These are phyloP conservation scores for Lasius fuliginosus DNA, from an alignment of 2,888 invertebrate genomes.

Conservation along the genomic window DNA sequence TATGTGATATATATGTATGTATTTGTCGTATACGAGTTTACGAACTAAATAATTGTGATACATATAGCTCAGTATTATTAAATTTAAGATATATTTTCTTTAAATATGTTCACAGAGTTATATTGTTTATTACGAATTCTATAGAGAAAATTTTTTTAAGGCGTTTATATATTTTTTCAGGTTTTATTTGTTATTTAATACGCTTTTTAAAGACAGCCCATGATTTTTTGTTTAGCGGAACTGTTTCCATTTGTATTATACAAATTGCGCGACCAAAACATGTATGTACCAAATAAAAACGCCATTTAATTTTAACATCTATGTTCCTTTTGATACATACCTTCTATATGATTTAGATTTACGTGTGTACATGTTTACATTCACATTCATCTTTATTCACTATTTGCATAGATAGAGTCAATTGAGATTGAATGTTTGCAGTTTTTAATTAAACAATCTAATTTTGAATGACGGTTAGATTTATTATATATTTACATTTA, in stretches of 20 bases:
- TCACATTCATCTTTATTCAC: not conserved
- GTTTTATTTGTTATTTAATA: not conserved
- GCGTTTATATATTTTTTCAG: not conserved
- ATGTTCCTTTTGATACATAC: not conserved
- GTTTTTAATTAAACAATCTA: not conserved
- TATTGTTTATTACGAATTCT: not conserved
- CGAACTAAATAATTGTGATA: conserved; percentile 1
- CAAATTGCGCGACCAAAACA: not conserved
- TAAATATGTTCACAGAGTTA: not conserved
- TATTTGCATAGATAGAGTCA: not conserved
- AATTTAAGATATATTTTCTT: not conserved
- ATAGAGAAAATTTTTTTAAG: not conserved
- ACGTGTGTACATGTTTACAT: not conserved
- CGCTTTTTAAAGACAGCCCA: too few relatives aligned
- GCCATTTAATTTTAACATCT: conserved; percentile 19
- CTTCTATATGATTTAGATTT: not conserved
- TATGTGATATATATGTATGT: not conserved
- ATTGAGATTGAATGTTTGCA: conserved; percentile 15
- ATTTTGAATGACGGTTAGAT: not conserved
- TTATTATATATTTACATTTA: not conserved
- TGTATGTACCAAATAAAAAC: conserved; percentile 34
- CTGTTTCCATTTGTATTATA: not conserved
- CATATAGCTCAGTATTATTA: conserved; percentile 25
- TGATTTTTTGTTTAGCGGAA: not conserved
- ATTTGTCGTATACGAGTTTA: not conserved